Evolutionary conservation across 1,140 invertebrate genomes (phyloP).

Genomic region (Colletes latitarsis): DNA sequence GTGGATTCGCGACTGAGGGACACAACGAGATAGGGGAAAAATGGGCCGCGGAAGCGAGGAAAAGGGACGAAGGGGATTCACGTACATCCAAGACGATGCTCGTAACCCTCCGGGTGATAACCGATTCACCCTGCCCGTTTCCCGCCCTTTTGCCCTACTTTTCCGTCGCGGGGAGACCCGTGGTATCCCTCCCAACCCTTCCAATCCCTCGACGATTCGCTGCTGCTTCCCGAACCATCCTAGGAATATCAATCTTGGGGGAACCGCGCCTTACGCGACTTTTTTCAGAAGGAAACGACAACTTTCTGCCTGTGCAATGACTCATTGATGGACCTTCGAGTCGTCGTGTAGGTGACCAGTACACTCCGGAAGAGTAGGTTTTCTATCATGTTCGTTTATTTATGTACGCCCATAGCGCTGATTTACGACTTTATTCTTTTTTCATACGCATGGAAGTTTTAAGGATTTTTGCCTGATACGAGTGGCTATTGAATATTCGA

Average conservation of each 20-base stretch:
- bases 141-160: constrained; percentile 60
- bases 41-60: constrained; percentile 47
- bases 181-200: constrained; percentile 40
- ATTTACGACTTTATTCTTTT: not conserved
- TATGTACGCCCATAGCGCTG: not conserved
- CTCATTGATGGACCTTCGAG: not conserved
- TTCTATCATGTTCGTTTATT: not conserved
- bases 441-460: not conserved
- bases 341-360: too few relatives aligned
- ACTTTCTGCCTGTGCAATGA: not conserved
- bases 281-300: not conserved
- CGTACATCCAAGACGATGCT: constrained; percentile 34
- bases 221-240: constrained; percentile 37
- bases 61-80: constrained; percentile 20
- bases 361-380: too few relatives aligned
- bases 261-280: not conserved
- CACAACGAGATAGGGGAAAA: constrained; percentile 51
- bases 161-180: constrained; percentile 20
- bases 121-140: constrained; percentile 54
- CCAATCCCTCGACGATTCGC: constrained; percentile 35
- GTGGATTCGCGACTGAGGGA: constrained; percentile 31
- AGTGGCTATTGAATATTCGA: too few relatives aligned
- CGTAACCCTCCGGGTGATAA: constrained; percentile 67
- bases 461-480: not conserved
- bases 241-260: constrained; percentile 53